Percentiles rank a stretch among this genome's conserved stretches.
Evolutionary conservation across 2,797 vertebrate genomes (phyloP).

Genomic region (Lycodopsis pacificus): DNA sequence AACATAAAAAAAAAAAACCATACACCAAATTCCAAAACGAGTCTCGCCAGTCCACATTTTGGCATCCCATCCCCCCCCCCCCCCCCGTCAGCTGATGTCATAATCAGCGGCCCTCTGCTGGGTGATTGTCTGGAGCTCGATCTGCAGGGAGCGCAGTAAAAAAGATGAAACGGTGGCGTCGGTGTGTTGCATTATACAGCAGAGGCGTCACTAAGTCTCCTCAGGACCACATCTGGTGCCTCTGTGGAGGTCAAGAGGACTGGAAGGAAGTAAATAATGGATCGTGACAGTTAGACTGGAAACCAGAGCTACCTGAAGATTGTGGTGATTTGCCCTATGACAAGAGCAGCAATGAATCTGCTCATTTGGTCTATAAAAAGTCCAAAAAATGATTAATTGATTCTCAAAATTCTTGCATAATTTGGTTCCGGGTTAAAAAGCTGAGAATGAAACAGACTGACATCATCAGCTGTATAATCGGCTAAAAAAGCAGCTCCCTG

Average conservation of each 20-base stretch:
- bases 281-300: background rate
- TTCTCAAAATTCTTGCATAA: too few relatives aligned
- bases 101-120: too few relatives aligned
- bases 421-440: background rate
- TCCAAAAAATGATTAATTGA: background rate
- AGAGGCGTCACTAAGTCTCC: conserved; percentile 1
- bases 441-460: background rate
- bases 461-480: background rate
- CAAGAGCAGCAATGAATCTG: too few relatives aligned
- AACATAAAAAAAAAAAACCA: conserved; percentile 33
- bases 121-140: conserved; percentile 71
- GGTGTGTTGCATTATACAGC: background rate
- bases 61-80: background rate
- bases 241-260: conserved; percentile 28
- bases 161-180: background rate
- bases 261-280: background rate
- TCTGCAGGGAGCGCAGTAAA: conserved; percentile 5
- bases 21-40: conserved; percentile 42
- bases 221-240: background rate
- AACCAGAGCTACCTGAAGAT: background rate
- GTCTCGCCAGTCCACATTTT: conserved; percentile 25
- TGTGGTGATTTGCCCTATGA: background rate
- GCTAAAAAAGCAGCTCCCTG: too few relatives aligned
- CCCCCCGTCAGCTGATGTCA: too few relatives aligned
- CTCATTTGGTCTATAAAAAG: background rate